Conservation (phyloP, 2,113 vertebrate genomes). For the Ciconia maguari region DNA sequence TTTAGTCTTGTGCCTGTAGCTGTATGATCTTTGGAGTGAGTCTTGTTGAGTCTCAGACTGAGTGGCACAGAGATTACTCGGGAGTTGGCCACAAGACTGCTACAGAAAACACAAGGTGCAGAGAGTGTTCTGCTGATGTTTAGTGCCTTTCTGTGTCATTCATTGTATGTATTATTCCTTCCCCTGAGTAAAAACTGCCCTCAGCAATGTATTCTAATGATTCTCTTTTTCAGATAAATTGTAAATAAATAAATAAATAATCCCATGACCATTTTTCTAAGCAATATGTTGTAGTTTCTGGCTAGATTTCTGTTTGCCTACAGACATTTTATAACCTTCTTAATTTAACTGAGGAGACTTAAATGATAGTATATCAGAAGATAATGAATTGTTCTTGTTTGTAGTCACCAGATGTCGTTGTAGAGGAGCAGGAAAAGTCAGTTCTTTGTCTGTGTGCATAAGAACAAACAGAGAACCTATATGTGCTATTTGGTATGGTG, state of each 20-base stretch:
- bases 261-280: background rate
- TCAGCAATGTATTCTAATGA: background rate
- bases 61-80: background rate
- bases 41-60: background rate
- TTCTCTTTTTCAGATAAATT: background rate
- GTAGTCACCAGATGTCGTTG: background rate
- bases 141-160: background rate
- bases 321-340: background rate
- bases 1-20: background rate
- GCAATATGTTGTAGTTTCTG: background rate
- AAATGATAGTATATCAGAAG: background rate
- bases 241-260: background rate
- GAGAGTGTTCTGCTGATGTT: background rate
- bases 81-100: background rate
- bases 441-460: background rate
- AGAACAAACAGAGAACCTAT: background rate
- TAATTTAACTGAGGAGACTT: background rate
- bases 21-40: background rate
- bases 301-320: background rate
- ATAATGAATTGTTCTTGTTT: background rate
- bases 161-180: background rate
- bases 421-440: background rate
- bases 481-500: background rate
- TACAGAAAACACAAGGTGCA: background rate
- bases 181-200: background rate